Conservation (phyloP, 2,797 vertebrate genomes). For the Enteromius mattozi region DNA sequence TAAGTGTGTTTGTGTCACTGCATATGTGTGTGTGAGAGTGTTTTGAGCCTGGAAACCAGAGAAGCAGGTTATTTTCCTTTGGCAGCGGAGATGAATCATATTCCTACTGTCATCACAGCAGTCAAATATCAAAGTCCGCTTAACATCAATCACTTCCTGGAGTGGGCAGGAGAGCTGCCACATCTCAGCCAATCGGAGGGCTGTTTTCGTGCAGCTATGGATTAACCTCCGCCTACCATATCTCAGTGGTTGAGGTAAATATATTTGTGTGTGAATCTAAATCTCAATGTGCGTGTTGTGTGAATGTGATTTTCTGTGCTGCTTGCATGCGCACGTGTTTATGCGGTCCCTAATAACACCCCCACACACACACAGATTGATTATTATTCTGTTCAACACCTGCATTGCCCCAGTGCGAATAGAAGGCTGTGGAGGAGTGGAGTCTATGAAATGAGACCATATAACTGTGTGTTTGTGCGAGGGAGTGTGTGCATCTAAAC, state of each 20-base stretch:
- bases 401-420: conserved; percentile 39
- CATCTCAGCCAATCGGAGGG: conserved; percentile 22
- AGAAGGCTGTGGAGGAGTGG: conserved; percentile 41
- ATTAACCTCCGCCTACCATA: conserved; percentile 43
- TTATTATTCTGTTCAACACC: conserved; percentile 56
- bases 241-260: conserved; percentile 32
- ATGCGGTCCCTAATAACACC: neutral
- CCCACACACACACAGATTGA: conserved; percentile 18
- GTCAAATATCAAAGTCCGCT: conserved; percentile 48
- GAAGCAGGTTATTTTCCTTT: conserved; percentile 32
- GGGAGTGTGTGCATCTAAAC: neutral
- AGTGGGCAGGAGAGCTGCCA: conserved; percentile 43
- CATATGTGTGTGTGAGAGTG: conserved; percentile 14
- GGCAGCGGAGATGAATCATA: conserved; percentile 45
- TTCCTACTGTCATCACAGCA: conserved; percentile 50
- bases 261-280: conserved; percentile 30
- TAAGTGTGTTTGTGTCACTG: conserved; percentile 5
- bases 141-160: conserved; percentile 43
- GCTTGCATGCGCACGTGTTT: conserved; percentile 5
- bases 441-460: conserved; percentile 46
- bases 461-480: conserved; percentile 2
- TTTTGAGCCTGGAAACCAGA: conserved; percentile 18
- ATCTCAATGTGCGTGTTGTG: conserved; percentile 19
- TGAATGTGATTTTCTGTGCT: conserved; percentile 2
- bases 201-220: conserved; percentile 47